Percentiles rank a stretch among this genome's conserved stretches.
Evolutionary conservation across 2,113 vertebrate genomes (phyloP).

Genomic region (Tyrannus savana): DNA sequence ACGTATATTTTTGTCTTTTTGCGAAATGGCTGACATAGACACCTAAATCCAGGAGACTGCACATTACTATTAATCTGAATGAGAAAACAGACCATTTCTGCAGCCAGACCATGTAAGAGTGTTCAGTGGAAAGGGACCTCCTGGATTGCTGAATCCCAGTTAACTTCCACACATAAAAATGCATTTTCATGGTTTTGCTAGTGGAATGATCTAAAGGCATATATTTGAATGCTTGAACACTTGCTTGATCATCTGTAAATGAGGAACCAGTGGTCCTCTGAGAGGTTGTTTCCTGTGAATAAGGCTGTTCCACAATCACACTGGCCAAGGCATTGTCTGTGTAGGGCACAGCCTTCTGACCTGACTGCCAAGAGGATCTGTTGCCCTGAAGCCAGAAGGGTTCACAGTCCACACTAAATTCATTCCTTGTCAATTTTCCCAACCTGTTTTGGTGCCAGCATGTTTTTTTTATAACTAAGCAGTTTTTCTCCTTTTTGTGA

Average conservation of each 20-base stretch:
- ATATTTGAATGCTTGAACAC: background rate
- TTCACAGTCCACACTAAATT: background rate
- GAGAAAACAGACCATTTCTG: background rate
- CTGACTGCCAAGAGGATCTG: background rate
- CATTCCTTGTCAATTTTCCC: background rate
- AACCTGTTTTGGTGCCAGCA: background rate
- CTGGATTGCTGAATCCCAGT: background rate
- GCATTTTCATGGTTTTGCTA: background rate
- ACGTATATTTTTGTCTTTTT: background rate
- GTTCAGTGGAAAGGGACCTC: background rate
- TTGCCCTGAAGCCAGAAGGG: background rate
- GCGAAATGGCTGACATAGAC: background rate
- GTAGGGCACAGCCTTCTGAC: background rate
- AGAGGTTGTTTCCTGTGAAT: background rate
- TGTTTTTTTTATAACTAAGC: background rate
- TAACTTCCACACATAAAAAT: background rate
- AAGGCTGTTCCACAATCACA: background rate
- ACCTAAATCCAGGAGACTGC: background rate
- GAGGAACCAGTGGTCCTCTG: background rate
- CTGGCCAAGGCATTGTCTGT: background rate
- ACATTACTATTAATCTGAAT: background rate
- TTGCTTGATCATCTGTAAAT: background rate
- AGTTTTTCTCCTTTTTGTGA: background rate
- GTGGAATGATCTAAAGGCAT: background rate
- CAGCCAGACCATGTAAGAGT: background rate